Percentiles rank a stretch among this genome's conserved stretches.
phyloP scores from a whole-genome alignment of 2,888 invertebrate genomes.

The Acanthosepion lycidas region DNA sequence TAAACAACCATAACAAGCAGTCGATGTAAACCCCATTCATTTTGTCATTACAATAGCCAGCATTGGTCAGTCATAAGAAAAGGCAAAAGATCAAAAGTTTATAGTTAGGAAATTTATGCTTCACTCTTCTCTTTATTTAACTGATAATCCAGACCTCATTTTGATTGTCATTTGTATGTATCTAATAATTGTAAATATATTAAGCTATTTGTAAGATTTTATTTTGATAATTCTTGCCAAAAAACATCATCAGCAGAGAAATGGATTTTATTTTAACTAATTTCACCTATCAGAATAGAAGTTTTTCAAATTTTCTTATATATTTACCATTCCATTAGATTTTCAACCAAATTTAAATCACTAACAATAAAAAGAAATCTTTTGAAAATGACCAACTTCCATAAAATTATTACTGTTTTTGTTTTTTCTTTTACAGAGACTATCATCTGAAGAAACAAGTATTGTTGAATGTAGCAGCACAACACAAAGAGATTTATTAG shows the following conservation, averaged over 20 bases:
- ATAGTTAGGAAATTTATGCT: too few relatives aligned
- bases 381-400: neutral
- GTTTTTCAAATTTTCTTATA: too few relatives aligned
- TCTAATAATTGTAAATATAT: neutral
- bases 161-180: neutral
- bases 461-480: slow-evolving; percentile 46
- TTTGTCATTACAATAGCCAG: neutral
- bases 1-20: neutral
- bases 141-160: neutral
- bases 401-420: neutral
- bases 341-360: neutral
- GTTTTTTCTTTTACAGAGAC: slow-evolving; percentile 12
- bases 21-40: neutral
- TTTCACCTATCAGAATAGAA: too few relatives aligned
- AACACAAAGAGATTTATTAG: slow-evolving; percentile 40
- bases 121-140: neutral
- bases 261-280: too few relatives aligned
- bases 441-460: slow-evolving; percentile 41
- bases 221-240: too few relatives aligned
- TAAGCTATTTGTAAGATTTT: too few relatives aligned
- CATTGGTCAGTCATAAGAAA: neutral
- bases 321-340: too few relatives aligned
- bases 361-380: neutral
- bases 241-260: too few relatives aligned
- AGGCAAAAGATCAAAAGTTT: neutral